Base-by-base conservation (phyloP, 2,113 vertebrate species). In the Meriones unguiculatus region DNA sequence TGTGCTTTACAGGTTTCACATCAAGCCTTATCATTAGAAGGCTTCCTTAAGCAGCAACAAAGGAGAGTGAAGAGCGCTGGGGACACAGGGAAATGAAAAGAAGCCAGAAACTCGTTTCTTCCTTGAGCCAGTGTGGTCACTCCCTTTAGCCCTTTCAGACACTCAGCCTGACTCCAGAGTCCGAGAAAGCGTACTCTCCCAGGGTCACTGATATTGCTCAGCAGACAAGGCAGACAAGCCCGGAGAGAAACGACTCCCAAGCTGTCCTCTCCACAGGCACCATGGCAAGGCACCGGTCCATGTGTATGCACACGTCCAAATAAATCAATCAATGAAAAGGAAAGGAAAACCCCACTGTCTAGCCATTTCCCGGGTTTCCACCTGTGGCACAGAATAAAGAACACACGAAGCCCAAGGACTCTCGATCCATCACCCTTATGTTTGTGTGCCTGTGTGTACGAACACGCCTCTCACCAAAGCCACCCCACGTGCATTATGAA, bases 101-200 rank as follows among this genome's bases (percentile, higher is more conserved):
- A 96, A 90, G 50, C n/a, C 65, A 92, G 90, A 88, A 90, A 89
- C 14, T 4, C 82, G 72, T 84, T 57, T 95, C 77, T 94, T 69
- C 28, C 28, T 12, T 80, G 65, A 94, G 76, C 54, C 46, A 0
- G 35, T 57, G 1, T 41, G 73, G 94, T 73, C 20, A 87, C 38
- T 91, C n/a, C 97, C 77, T 94, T 18, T 59, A 1, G 59, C 85
- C 78, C 25, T 82, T 18, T 0, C 15, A 7, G 9, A 69, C 30
- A n/a, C 24, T 22, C 62, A 92, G 17, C 28, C 89, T 93, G 87
- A 86, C 62, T 91, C 91, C 69, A 65, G 87, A 86, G 38, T 57
- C 62, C 59, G 62, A 67, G 92, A 85, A 90, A 87, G 59, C 67
- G 76, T 38, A n/a, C 57, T 52, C 52, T 67, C 28, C 28, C 62